Percentiles rank a stretch among this genome's conserved stretches.
Conservation (phyloP, 2,888 invertebrate species). For the Lomographa bimaculata region DNA sequence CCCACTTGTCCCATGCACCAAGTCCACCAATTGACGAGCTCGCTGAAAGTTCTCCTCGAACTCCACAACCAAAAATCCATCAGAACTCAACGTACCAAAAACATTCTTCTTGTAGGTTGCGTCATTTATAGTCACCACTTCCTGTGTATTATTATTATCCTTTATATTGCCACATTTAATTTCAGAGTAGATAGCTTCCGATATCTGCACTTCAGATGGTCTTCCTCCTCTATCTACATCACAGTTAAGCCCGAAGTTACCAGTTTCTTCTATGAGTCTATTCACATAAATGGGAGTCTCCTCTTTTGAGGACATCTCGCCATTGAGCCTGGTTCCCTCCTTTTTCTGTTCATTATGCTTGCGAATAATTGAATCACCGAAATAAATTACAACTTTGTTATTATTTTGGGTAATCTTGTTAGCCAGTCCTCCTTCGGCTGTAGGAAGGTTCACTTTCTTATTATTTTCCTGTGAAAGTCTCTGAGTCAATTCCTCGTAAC, state of each 20-base stretch:
- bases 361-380: conserved; percentile 86
- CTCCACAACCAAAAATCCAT: conserved; percentile 85
- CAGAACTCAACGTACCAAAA: conserved; percentile 66
- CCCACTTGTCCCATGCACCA: conserved; percentile 70
- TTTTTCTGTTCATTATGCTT: conserved; percentile 74
- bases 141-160: conserved; percentile 47
- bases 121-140: conserved; percentile 62
- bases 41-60: conserved; percentile 85
- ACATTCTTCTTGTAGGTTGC: conserved; percentile 72
- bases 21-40: conserved; percentile 85
- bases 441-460: conserved; percentile 64
- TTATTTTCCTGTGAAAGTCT: conserved; percentile 74
- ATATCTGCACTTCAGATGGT: conserved; percentile 65
- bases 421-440: conserved; percentile 57
- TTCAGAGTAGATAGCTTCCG: conserved; percentile 76
- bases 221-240: conserved; percentile 66
- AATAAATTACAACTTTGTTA: conserved; percentile 89
- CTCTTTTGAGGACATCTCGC: conserved; percentile 51
- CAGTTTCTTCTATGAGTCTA: conserved; percentile 61
- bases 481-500: conserved; percentile 75
- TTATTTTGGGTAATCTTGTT: conserved; percentile 77
- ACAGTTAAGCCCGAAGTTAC: conserved; percentile 55
- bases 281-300: conserved; percentile 78
- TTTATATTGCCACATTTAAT: conserved; percentile 55
- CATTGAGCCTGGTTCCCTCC: conserved; percentile 58